These are phyloP conservation scores for Diorhabda sublineata DNA, from an alignment of 1,140 invertebrate genomes.

Conservation along the genomic window DNA sequence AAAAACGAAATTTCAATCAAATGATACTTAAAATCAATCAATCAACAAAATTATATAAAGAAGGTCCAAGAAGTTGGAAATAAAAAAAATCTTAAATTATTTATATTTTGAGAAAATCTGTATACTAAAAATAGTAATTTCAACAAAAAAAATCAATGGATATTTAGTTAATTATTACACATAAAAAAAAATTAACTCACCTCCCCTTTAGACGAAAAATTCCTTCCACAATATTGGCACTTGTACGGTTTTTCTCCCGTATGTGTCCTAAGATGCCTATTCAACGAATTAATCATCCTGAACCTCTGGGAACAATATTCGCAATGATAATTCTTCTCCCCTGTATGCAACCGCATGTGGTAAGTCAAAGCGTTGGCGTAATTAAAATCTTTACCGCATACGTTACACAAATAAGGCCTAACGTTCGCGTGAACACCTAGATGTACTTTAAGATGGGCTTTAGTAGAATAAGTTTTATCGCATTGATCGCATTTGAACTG, in stretches of 20 bases:
- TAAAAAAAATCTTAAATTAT: too few relatives aligned
- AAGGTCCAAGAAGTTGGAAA: too few relatives aligned
- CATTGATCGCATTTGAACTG: constrained; percentile 41
- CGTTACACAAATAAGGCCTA: constrained; percentile 24
- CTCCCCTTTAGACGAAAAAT: constrained; percentile 35
- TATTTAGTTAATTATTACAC: not conserved
- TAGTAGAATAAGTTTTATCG: constrained; percentile 39
- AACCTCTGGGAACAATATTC: constrained; percentile 56
- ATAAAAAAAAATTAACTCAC: constrained; percentile 26
- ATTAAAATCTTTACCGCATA: constrained; percentile 28
- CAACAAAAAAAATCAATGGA: too few relatives aligned
- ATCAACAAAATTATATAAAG: too few relatives aligned
- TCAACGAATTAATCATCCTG: constrained; percentile 45
- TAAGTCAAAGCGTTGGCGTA: constrained; percentile 24
- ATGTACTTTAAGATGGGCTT: constrained; percentile 25
- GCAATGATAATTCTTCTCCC: constrained; percentile 51
- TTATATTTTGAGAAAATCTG: too few relatives aligned
- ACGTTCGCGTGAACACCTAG: constrained; percentile 19
- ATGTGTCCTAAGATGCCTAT: constrained; percentile 44
- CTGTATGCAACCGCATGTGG: constrained; percentile 38
- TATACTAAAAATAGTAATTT: too few relatives aligned
- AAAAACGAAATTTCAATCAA: too few relatives aligned
- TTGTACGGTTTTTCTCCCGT: constrained; percentile 40
- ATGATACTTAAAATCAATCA: too few relatives aligned
- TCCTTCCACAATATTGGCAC: constrained; percentile 37